Conservation (phyloP, 1,140 invertebrate genomes). For the Drosophila kurseongensis region DNA sequence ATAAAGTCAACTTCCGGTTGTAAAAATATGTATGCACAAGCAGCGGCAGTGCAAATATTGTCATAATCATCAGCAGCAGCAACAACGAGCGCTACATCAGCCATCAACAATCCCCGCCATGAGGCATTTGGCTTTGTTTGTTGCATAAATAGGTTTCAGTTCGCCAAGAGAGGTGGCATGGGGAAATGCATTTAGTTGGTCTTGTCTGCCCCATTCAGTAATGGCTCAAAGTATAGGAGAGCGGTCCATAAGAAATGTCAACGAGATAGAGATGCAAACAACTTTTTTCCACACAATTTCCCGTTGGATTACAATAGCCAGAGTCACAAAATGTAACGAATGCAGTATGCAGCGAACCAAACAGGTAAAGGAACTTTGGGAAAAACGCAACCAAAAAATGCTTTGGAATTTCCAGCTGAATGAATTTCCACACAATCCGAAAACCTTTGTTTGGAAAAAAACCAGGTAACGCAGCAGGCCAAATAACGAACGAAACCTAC, state of each 20-base stretch:
- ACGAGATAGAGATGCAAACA: conserved; percentile 21
- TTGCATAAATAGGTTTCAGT: conserved; percentile 41
- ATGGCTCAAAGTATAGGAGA: conserved; percentile 7
- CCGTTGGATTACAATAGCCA: conserved; percentile 4
- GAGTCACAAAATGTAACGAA: conserved; percentile 19
- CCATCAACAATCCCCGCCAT: conserved; percentile 34
- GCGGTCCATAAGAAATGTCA: conserved; percentile 28
- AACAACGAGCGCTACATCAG: conserved; percentile 4
- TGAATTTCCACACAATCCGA: conserved; percentile 29
- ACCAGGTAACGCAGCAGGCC: conserved; percentile 19
- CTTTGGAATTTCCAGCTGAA: conserved; percentile 42
- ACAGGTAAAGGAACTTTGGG: conserved; percentile 24
- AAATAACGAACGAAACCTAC: conserved; percentile 15
- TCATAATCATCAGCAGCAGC: conserved; percentile 75
- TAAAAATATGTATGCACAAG: conserved; percentile 57
- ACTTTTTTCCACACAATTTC: conserved; percentile 48
- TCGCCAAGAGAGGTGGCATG: conserved; percentile 11
- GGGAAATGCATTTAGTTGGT: conserved; percentile 7
- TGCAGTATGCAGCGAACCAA: neutral
- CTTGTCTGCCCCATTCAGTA: conserved; percentile 54
- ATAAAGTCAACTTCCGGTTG: conserved; percentile 78
- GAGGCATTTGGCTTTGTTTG: conserved; percentile 62
- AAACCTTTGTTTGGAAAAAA: conserved; percentile 30
- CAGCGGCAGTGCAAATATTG: conserved; percentile 70
- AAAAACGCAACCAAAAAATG: conserved; percentile 11